Evolutionary conservation across 2,113 vertebrate genomes (phyloP).

Genomic region (Seriola dumerili): DNA sequence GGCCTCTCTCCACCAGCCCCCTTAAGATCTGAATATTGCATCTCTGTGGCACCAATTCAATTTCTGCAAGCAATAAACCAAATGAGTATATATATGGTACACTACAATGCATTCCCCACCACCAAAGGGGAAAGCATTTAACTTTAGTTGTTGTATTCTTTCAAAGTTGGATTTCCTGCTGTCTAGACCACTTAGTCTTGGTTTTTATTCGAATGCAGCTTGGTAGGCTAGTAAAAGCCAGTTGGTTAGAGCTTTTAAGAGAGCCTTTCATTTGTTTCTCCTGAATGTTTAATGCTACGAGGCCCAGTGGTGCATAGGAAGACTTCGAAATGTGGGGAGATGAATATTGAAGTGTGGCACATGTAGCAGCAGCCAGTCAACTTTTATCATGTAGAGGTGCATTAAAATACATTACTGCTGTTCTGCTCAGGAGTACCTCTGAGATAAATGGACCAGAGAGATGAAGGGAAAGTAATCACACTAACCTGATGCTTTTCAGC

Average conservation of each 20-base stretch:
- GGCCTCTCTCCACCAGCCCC: conserved; percentile 61
- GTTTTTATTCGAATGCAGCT: conserved; percentile 72
- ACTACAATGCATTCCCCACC: conserved; percentile 64
- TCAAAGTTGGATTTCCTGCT: conserved; percentile 80
- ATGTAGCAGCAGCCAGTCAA: conserved; percentile 69
- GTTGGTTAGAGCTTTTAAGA: conserved; percentile 81
- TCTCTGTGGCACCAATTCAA: conserved; percentile 76
- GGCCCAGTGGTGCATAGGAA: conserved; percentile 62
- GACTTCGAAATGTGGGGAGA: conserved; percentile 49
- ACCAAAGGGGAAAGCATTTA: conserved; percentile 76
- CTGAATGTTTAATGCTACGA: conserved; percentile 80
- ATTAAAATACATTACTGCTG: conserved; percentile 70
- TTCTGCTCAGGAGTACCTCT: conserved; percentile 48
- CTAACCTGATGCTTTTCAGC: conserved; percentile 62
- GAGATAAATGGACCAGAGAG: conserved; percentile 66
- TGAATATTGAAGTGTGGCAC: conserved; percentile 52
- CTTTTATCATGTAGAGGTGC: conserved; percentile 63
- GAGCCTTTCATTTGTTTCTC: conserved; percentile 80
- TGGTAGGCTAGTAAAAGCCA: conserved; percentile 79
- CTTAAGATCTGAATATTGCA: conserved; percentile 79
- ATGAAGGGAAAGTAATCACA: conserved; percentile 51
- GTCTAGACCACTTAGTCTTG: conserved; percentile 82
- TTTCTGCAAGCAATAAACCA: conserved; percentile 78
- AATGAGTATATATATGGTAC: conserved; percentile 74
- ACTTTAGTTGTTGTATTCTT: conserved; percentile 77